A percentile compares a stretch with the other conserved stretches of the same genome.
phyloP scores from a whole-genome alignment of 2,888 invertebrate genomes.

The Drosophila quinaria region DNA sequence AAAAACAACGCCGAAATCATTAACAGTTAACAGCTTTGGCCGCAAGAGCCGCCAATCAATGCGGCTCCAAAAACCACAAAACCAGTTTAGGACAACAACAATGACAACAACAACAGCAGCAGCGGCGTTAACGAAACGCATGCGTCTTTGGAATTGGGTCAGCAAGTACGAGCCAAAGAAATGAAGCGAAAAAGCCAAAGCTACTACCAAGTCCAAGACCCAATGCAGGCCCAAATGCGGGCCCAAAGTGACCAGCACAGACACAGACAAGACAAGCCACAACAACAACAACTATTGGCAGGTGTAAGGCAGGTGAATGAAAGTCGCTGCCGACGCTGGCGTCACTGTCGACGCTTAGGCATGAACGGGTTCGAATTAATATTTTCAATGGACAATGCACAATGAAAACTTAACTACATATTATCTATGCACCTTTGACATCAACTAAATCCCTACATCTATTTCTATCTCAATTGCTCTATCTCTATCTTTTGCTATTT shows the following conservation, averaged over 20 bases:
- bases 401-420: neutral
- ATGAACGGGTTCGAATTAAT: constrained; percentile 25
- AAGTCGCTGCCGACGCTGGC: constrained; percentile 38
- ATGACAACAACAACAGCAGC: constrained; percentile 45
- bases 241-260: constrained; percentile 29
- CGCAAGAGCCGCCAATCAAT: constrained; percentile 62
- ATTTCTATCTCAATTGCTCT: neutral
- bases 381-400: constrained; percentile 13
- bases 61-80: constrained; percentile 58
- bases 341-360: constrained; percentile 17
- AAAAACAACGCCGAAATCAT: constrained; percentile 70
- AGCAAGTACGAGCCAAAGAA: constrained; percentile 71
- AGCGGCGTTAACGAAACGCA: constrained; percentile 62
- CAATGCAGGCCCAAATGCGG: constrained; percentile 40
- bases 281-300: constrained; percentile 20
- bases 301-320: constrained; percentile 58
- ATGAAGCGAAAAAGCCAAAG: constrained; percentile 60
- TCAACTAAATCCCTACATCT: neutral
- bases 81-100: constrained; percentile 75
- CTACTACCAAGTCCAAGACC: constrained; percentile 47
- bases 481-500: too few species aligned
- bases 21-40: constrained; percentile 74
- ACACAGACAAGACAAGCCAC: constrained; percentile 27
- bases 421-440: neutral
- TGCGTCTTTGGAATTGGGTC: constrained; percentile 77